A percentile compares a stretch with the other conserved stretches of the same genome.
Conservation (phyloP, 2,113 vertebrate species). For the Myxocyprinus asiaticus region DNA sequence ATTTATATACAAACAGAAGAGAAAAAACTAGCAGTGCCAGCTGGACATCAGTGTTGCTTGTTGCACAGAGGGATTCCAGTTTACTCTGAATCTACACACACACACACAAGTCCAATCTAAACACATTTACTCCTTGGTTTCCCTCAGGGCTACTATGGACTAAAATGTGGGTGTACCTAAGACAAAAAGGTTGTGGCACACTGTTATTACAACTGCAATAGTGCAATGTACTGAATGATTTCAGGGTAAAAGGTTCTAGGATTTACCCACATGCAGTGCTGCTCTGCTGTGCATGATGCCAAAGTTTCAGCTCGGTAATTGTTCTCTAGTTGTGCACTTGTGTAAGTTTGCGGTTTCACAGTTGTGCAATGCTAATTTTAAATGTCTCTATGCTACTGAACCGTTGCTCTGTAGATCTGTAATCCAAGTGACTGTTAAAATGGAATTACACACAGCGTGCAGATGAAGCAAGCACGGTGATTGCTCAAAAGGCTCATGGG, state of each 20-base stretch:
- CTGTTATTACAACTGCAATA: too few relatives aligned
- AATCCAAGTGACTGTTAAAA: constrained; percentile 27
- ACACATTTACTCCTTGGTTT: too few relatives aligned
- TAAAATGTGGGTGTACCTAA: too few relatives aligned
- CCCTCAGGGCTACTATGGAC: too few relatives aligned
- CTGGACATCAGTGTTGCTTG: too few relatives aligned
- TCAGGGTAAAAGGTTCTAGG: not conserved
- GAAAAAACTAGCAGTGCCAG: too few relatives aligned
- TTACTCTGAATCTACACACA: too few relatives aligned
- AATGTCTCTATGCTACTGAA: constrained; percentile 21
- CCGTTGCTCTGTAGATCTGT: constrained; percentile 18
- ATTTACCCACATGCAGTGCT: not conserved
- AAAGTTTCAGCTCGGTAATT: constrained; percentile 11
- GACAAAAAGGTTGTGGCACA: too few relatives aligned
- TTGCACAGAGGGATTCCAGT: too few relatives aligned
- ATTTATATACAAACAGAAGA: too few relatives aligned
- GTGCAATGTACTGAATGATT: too few relatives aligned
- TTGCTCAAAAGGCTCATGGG: constrained; percentile 20
- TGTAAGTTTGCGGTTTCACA: constrained; percentile 13
- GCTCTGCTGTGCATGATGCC: not conserved
- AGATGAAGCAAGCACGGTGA: constrained; percentile 15
- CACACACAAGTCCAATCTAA: too few relatives aligned
- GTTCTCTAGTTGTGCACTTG: constrained; percentile 16
- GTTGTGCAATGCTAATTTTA: constrained; percentile 24
- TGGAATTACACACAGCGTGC: constrained; percentile 17